Evolutionary conservation across 2,113 vertebrate species (phyloP).

Genomic region (Naja naja): DNA sequence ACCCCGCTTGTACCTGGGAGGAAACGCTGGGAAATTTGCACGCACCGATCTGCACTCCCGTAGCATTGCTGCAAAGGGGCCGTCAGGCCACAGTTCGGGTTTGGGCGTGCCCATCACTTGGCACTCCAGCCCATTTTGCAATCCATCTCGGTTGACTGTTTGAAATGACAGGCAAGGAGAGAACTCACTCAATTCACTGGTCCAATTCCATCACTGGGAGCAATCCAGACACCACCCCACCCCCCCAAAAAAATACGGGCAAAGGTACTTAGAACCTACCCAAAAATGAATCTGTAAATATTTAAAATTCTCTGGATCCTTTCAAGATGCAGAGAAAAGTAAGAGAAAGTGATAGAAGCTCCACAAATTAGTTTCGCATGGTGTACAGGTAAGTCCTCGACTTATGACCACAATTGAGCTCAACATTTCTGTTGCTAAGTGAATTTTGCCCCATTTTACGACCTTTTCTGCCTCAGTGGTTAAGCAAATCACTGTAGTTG

Average conservation of each 20-base stretch:
- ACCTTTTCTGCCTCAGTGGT: no score
- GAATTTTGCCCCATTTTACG: no score
- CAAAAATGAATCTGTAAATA: neutral
- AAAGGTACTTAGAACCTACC: neutral
- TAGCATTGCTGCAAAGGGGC: neutral
- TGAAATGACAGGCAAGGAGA: neutral
- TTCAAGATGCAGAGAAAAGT: neutral
- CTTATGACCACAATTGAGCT: no score
- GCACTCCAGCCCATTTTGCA: neutral
- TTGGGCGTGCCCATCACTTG: no score
- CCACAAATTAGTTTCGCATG: neutral
- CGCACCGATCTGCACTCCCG: neutral
- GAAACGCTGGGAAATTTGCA: conserved; percentile 15
- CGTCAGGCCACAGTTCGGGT: no score
- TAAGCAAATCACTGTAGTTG: no score
- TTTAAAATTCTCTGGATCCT: neutral
- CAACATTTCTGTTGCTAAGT: no score
- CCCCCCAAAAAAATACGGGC: neutral
- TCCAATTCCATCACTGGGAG: neutral
- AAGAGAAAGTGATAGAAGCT: neutral
- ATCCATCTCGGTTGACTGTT: neutral
- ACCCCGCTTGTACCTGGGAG: neutral
- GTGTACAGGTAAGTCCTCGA: no score
- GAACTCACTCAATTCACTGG: neutral
- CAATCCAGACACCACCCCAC: no score